A percentile compares a stretch with the other conserved stretches of the same genome.
These are phyloP conservation scores for Aphis gossypii DNA, from an alignment of 1,140 invertebrate species.

Conservation along the genomic window DNA sequence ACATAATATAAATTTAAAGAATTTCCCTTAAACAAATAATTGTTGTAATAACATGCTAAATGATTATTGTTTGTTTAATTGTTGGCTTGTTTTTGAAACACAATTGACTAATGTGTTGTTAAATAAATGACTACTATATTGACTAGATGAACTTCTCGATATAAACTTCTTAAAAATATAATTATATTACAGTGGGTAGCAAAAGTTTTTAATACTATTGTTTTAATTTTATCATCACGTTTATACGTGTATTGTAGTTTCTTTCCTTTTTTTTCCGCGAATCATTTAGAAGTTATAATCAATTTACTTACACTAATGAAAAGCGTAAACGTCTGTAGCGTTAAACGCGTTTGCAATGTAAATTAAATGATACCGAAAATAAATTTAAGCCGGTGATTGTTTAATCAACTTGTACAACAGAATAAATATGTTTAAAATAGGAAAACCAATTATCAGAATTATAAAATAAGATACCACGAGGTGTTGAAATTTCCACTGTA, in stretches of 20 bases:
- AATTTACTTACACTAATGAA: conserved; percentile 23
- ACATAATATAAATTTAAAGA: neutral
- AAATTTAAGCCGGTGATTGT: neutral
- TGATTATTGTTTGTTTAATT: too few species aligned
- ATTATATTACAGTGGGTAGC: neutral
- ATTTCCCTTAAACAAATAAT: neutral
- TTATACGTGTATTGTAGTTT: neutral
- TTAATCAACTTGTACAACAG: conserved; percentile 27
- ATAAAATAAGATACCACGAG: neutral
- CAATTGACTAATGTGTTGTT: neutral
- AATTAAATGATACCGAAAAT: neutral
- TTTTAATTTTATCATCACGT: neutral
- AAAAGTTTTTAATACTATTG: neutral
- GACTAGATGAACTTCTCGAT: neutral
- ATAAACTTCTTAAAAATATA: neutral
- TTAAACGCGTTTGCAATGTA: conserved; percentile 6
- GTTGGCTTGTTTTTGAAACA: neutral
- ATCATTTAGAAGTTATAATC: neutral
- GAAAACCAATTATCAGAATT: conserved; percentile 22
- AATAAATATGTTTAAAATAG: neutral
- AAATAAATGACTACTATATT: neutral
- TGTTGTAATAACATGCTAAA: too few species aligned
- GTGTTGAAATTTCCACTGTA: neutral
- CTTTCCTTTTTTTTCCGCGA: neutral
- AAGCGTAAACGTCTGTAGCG: neutral